Base-by-base conservation (phyloP, 2,888 invertebrate genomes). In the Ectemnius lituratus region DNA sequence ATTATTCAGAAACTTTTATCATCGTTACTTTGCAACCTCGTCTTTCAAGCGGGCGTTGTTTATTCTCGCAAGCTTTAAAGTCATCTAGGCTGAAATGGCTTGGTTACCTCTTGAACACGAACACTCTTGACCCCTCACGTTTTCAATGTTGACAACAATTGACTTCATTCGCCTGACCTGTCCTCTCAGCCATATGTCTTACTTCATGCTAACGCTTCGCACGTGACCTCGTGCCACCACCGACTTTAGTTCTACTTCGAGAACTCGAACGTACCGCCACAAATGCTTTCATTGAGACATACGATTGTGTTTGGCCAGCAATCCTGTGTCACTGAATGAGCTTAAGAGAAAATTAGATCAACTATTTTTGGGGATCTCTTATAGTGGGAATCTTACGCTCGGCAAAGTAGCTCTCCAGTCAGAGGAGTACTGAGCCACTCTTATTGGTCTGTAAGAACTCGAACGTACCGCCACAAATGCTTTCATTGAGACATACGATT, bases 121-220 rank as follows among this genome's bases (percentile, higher is more conserved):
- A 58, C 67, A 23, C 23, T 74, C 70, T 72, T 63, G 67, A 60
- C 62, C 73, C 70, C 75, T 73, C 73, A 62, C 75, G 71, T 76
- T 78, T 67, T 65, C 68, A 47, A 37, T 62, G 75, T 65, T 81
- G 85, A 85, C 84, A 83, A 84, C 76, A 83, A 85, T 85, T 85
- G 82, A 76, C 75, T 76, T 78, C 80, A 84, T 85, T 82, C 77
- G 80, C 84, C 84, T 83, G 8, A 37, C 37, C 37, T 11, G 37
- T 64, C 68, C 70, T 73, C 76, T 78, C 77, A 73, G 75, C 70
- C 75, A 77, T 78, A 78, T 75, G 69, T 80, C 80, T 83, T 77
- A 70, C 74, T 79, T 78, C 73, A 74, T 74, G 70, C 73, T 75
- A 78, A 75, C 67, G 62, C 75, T 73, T 58, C 72, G 68, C 78